These are phyloP conservation scores for Natrix natrix DNA, from an alignment of 2,797 vertebrate species.

Conservation along the genomic window DNA sequence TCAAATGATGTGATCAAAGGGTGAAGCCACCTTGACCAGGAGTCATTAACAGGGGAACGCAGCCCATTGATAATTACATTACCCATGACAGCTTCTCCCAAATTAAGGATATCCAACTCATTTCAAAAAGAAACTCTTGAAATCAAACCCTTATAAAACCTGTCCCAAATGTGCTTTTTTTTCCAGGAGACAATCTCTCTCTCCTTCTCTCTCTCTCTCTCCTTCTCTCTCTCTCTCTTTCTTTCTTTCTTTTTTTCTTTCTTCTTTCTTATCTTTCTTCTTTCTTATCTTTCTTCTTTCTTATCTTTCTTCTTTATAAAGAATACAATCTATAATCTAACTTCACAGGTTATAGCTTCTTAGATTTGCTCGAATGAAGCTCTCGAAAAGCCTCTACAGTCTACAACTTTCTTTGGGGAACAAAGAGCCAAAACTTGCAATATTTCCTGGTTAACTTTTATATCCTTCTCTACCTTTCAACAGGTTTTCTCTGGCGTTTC, in stretches of 20 bases:
- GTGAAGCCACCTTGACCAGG: neutral
- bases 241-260: too few relatives aligned
- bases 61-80: neutral
- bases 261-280: too few relatives aligned
- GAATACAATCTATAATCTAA: too few relatives aligned
- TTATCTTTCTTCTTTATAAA: too few relatives aligned
- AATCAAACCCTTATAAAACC: neutral
- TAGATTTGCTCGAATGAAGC: neutral
- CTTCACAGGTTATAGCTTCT: neutral
- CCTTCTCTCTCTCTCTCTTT: rapidly evolving
- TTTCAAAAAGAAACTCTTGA: neutral
- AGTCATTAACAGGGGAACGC: neutral
- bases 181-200: neutral
- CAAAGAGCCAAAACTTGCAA: neutral
- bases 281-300: too few relatives aligned
- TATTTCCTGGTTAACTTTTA: neutral
- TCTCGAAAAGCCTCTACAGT: neutral
- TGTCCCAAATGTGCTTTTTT: too few relatives aligned
- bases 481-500: neutral
- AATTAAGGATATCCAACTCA: neutral
- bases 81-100: neutral
- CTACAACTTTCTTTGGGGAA: neutral
- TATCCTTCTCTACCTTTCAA: neutral
- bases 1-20: neutral
- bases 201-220: too few relatives aligned